A percentile compares a stretch with the other conserved stretches of the same genome.
phyloP scores from a whole-genome alignment of 2,797 vertebrate genomes.

The Adrianichthys oophorus region DNA sequence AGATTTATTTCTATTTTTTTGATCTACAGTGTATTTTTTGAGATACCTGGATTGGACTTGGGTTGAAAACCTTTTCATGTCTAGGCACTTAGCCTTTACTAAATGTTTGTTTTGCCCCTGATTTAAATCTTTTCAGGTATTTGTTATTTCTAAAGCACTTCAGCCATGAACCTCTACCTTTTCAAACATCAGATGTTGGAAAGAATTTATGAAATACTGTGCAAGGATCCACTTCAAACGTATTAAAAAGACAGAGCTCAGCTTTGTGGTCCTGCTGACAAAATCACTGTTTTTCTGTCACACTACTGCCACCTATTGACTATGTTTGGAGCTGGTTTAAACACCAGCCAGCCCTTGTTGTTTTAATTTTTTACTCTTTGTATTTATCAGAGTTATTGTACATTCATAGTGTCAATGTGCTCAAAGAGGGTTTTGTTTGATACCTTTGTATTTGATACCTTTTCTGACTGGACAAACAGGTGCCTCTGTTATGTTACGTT shows the following conservation, averaged over 20 bases:
- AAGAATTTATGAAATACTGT: too few relatives aligned
- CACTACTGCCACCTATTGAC: conserved; percentile 58
- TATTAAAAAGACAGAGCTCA: neutral
- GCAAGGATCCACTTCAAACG: too few relatives aligned
- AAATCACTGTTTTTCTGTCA: conserved; percentile 30
- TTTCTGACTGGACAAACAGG: conserved; percentile 43
- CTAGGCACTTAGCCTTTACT: too few relatives aligned
- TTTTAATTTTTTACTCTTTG: conserved; percentile 31
- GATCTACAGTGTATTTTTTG: conserved; percentile 46
- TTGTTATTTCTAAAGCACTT: too few relatives aligned
- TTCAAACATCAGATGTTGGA: too few relatives aligned
- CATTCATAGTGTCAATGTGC: conserved; percentile 49
- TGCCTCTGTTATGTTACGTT: conserved; percentile 62
- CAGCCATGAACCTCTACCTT: too few relatives aligned
- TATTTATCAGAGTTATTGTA: conserved; percentile 40
- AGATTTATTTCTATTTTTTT: conserved; percentile 20
- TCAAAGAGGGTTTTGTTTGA: conserved; percentile 45
- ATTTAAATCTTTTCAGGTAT: too few relatives aligned
- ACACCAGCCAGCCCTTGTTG: neutral
- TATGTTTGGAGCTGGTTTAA: conserved; percentile 18
- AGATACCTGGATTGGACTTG: conserved; percentile 47
- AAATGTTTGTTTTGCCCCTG: too few relatives aligned
- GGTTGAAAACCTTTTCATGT: too few relatives aligned
- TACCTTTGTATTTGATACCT: conserved; percentile 35
- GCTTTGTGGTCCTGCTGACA: conserved; percentile 38